Percentiles rank a stretch among this genome's conserved stretches.
Conservation (phyloP, 2,113 vertebrate genomes). For the Crypturellus undulatus region DNA sequence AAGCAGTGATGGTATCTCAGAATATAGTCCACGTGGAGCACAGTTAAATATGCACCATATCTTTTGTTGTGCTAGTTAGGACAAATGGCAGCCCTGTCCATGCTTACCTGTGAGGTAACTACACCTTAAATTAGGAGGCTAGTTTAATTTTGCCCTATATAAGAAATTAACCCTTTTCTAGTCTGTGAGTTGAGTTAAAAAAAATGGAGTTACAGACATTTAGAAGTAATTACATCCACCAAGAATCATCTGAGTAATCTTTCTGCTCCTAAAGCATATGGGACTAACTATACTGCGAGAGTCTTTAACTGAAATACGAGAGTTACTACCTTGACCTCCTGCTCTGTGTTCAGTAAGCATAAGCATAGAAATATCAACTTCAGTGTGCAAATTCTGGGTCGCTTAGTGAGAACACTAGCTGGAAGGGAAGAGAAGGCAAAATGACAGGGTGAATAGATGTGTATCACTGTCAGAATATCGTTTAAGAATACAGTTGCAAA, state of each 20-base stretch:
- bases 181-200: neutral
- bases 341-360: neutral
- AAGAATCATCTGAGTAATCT: neutral
- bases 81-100: neutral
- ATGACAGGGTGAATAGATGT: neutral
- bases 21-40: neutral
- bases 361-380: fast-evolving
- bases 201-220: neutral
- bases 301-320: fast-evolving
- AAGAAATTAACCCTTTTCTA: neutral
- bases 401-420: fast-evolving
- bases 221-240: neutral
- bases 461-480: neutral
- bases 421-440: neutral
- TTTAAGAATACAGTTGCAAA: neutral
- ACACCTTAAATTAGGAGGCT: neutral
- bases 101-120: neutral
- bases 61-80: neutral
- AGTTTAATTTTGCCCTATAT: neutral
- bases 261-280: neutral
- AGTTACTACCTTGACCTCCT: neutral
- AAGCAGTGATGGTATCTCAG: neutral
- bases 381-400: neutral
- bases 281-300: neutral
- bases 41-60: fast-evolving